Evolutionary conservation across 2,797 vertebrate genomes (phyloP), one percentile per base, ranked within the genome.

Genomic region (Sternotherus odoratus): DNA sequence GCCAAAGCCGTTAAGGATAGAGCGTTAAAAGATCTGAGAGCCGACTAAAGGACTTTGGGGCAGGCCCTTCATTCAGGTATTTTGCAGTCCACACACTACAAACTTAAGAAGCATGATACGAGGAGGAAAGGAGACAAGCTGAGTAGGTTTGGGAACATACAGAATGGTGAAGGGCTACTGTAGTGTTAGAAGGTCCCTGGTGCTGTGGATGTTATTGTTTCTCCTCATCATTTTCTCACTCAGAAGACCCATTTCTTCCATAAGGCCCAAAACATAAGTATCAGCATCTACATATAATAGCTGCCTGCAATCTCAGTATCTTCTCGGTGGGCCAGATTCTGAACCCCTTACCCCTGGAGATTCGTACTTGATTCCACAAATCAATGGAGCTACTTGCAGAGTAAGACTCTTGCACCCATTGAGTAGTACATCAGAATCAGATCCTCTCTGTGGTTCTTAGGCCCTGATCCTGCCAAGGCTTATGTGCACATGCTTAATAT

Each of bases 1-100:
- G 86, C 91, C 88, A 88, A 92, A 92, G 84, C 79, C 79, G 74
- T 82, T 79, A 86, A 90, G 69, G 80, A 87, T 78, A 78, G 78
- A 24, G n/a, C 43, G 77, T 88, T 81, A 77, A 80, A 79, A 66
- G 80, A 90, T 9, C 57, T 77, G 72, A 85, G 82, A 43, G 19
- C 48, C 69, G 28, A 72, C 74, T 78, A 48, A 82, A 84, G 83
- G 60, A 54, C 79, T 66, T 53, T 75, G 57, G 85, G 53, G 49
- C 43, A 36, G 81, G 46, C 53, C 81, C 77, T 92, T 66, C 74
- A 57, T 87, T 84, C 17, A 81, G 82, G 69, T 85, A 77, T 39
- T 85, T 36, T 10, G 60, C 36, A 82, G 80, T 77, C 33, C 50
- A 51, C 66, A 56, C 77, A 13, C 12, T 56, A 50, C 15, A 56